phyloP scores from a whole-genome alignment of 2,113 vertebrate species.

The Gavia stellata region DNA sequence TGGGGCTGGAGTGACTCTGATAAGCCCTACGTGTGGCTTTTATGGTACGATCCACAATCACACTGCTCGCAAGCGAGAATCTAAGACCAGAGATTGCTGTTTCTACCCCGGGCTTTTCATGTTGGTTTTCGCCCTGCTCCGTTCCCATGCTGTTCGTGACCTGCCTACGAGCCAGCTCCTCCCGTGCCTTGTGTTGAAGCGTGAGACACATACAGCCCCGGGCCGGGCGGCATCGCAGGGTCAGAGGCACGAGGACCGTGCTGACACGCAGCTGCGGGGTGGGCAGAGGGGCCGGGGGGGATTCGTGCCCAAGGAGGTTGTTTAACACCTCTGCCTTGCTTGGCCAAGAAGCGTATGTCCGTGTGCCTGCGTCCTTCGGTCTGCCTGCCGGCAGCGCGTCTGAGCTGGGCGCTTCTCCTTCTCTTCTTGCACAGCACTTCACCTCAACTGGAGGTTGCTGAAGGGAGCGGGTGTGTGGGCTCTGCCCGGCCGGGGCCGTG shows the following conservation, averaged over 20 bases:
- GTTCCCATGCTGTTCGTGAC: background rate
- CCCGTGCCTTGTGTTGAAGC: background rate
- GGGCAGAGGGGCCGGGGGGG: background rate
- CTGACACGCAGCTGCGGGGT: background rate
- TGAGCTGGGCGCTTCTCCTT: background rate
- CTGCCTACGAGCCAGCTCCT: background rate
- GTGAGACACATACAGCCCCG: background rate
- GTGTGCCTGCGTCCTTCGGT: background rate
- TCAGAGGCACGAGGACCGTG: background rate
- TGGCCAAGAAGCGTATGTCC: background rate
- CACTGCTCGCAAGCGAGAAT: background rate
- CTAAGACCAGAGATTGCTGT: background rate
- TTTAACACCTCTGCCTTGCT: background rate
- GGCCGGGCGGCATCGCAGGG: fast-evolving
- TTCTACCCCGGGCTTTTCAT: background rate
- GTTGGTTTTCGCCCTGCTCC: background rate
- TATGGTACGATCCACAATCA: background rate
- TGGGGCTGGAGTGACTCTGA: background rate
- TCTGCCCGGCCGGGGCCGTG: background rate
- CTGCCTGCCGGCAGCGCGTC: background rate
- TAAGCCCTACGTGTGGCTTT: background rate
- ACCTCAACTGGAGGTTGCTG: background rate
- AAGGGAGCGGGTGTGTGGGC: background rate
- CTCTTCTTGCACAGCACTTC: background rate
- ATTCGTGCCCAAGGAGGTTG: background rate